phyloP scores from a whole-genome alignment of 2,888 invertebrate species.

The Adelphocoris suturalis region DNA sequence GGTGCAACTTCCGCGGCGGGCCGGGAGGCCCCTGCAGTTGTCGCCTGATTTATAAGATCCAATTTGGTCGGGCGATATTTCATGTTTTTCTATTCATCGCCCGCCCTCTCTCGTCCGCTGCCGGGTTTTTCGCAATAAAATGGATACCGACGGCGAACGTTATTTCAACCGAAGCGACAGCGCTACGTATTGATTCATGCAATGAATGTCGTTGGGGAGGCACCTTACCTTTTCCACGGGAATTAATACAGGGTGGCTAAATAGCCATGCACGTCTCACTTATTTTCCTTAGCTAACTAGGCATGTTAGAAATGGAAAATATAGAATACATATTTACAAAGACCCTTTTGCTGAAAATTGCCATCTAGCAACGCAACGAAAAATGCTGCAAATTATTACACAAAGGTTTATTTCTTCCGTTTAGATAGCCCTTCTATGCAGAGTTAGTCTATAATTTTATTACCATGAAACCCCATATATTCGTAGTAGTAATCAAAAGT shows the following conservation, averaged over 20 bases:
- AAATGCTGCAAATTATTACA: no score
- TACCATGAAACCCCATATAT: no score
- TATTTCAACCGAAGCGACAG: background rate
- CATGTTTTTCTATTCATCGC: constrained; percentile 60
- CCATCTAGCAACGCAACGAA: no score
- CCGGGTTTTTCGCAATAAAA: constrained; percentile 29
- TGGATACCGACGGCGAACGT: constrained; percentile 4
- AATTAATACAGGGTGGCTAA: background rate
- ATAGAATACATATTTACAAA: no score
- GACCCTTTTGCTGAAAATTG: no score
- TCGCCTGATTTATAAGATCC: constrained; percentile 64
- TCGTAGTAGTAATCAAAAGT: no score
- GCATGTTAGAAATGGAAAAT: no score
- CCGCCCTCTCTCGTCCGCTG: background rate
- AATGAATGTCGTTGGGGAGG: background rate
- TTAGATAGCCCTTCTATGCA: no score
- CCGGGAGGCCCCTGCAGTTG: constrained; percentile 26
- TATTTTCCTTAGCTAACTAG: no score
- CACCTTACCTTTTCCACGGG: background rate
- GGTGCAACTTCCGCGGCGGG: constrained; percentile 28
- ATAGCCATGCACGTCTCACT: no score
- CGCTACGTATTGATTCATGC: background rate
- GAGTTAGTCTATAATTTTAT: no score
- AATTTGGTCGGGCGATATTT: constrained; percentile 63
- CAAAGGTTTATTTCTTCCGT: no score